Evolutionary conservation across 2,888 invertebrate species (phyloP).

Genomic region (Diarsia rubi): DNA sequence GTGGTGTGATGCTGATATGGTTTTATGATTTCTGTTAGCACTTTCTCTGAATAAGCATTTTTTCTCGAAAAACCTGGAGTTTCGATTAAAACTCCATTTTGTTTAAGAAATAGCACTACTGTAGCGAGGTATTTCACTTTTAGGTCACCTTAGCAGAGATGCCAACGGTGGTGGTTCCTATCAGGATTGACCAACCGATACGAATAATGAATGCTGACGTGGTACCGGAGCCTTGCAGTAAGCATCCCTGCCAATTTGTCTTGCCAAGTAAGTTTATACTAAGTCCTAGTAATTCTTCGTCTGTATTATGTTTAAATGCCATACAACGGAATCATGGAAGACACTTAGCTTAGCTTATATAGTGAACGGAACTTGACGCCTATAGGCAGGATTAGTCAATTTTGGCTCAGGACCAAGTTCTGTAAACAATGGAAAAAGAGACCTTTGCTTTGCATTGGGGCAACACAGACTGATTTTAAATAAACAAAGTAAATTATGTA

Average conservation of each 20-base stretch:
- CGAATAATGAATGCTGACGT: constrained; percentile 8
- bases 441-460: background rate
- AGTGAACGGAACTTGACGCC: background rate
- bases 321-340: background rate
- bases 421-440: background rate
- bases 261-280: constrained; percentile 79
- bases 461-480: background rate
- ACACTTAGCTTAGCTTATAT: background rate
- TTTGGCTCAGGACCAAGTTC: background rate
- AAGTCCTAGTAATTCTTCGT: background rate
- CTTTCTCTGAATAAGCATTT: background rate
- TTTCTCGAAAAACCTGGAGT: background rate
- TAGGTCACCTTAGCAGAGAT: constrained; percentile 78
- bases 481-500: background rate
- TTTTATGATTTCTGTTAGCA: background rate
- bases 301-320: too few relatives aligned
- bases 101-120: background rate
- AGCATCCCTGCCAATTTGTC: constrained; percentile 82
- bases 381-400: background rate
- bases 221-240: constrained; percentile 80
- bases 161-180: constrained; percentile 71
- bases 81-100: background rate
- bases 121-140: constrained; percentile 28
- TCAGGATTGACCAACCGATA: too few relatives aligned
- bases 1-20: too few relatives aligned